Percentiles rank a stretch among this genome's conserved stretches.
Evolutionary conservation across 1,140 invertebrate species (phyloP).

Genomic region (Listronotus bonariensis): DNA sequence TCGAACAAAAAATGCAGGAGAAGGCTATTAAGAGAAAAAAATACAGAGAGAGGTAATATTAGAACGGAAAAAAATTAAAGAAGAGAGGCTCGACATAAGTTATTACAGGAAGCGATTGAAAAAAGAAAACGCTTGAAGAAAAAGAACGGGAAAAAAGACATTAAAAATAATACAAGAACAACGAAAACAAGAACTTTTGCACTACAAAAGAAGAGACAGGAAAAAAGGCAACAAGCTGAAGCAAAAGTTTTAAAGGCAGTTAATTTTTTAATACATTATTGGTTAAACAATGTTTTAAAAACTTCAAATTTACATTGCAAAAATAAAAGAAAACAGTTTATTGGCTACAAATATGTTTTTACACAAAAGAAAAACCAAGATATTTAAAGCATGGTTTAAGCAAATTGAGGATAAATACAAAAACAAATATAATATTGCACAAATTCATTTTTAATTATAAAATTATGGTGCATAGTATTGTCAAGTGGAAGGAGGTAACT

Average conservation of each 20-base stretch:
- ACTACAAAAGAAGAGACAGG: constrained; percentile 60
- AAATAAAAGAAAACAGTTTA: constrained; percentile 56
- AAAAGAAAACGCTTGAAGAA: constrained; percentile 61
- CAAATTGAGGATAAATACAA: constrained; percentile 52
- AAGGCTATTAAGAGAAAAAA: constrained; percentile 64
- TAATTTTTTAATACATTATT: constrained; percentile 63
- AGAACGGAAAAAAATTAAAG: constrained; percentile 63
- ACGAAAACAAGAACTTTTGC: constrained; percentile 64
- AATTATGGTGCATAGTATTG: constrained; percentile 45
- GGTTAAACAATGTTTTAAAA: constrained; percentile 58
- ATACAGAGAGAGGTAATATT: constrained; percentile 65
- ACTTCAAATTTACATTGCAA: constrained; percentile 57
- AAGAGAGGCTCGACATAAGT: constrained; percentile 63
- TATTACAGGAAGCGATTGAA: constrained; percentile 59
- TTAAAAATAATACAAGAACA: constrained; percentile 64
- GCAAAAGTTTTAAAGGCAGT: constrained; percentile 61
- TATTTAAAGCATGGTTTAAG: constrained; percentile 56
- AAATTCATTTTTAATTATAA: constrained; percentile 41
- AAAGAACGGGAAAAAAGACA: constrained; percentile 63
- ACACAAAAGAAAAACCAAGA: constrained; percentile 58
- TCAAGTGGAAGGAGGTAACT: constrained; percentile 34
- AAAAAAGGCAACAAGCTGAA: constrained; percentile 59
- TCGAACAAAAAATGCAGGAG: constrained; percentile 67
- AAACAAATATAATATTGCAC: constrained; percentile 40
- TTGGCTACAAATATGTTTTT: constrained; percentile 47